Evolutionary conservation across 2,888 invertebrate genomes (phyloP), one percentile per base, ranked within the genome.

Genomic region (Lochmaea capreae): DNA sequence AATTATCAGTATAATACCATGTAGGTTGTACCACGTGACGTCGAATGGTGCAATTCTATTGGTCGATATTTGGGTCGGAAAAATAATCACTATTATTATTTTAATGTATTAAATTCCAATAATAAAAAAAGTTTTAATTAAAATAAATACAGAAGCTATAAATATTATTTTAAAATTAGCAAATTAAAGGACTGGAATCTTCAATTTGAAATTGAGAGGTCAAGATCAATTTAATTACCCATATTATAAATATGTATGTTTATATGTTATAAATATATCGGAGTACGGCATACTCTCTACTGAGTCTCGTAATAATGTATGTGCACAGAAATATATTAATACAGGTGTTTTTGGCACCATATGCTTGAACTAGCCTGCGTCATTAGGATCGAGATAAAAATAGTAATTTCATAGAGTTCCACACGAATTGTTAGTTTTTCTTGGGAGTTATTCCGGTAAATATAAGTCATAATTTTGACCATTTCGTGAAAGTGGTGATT

Each of bases 301-400:
- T 14, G 26, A 59, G 26, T 59, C 33, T 12, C 1, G 33, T 59
- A 59, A n/a, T 59, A 59, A 59, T 26, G 59, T 52, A 52, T n/a
- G 43, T 2, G 49, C 54, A 59, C 46, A 54, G 57, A 70, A 70
- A 70, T 70, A 63, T 57, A 62, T 54, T 54, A 70, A 63, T 70
- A 70, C 71, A 71, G 71, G 71, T 71, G 71, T 63, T 71, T 70
- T 71, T 71, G 71, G 71, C 71, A 71, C 22, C 63, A 70, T 42
- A 54, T 54, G 49, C 63, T 54, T 26, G 33, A 65, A 71, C 65
- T 58, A 71, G 71, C 65, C 52, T 71, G 71, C 71, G 71, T 71
- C 71, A 71, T 65, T 65, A 65, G 43, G 58, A 43, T 42, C 46
- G 71, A 22, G 65, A 65, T 71, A 71, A 71, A 71, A 71, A 71